phyloP scores from a whole-genome alignment of 2,113 vertebrate species.

The Colius striatus region DNA sequence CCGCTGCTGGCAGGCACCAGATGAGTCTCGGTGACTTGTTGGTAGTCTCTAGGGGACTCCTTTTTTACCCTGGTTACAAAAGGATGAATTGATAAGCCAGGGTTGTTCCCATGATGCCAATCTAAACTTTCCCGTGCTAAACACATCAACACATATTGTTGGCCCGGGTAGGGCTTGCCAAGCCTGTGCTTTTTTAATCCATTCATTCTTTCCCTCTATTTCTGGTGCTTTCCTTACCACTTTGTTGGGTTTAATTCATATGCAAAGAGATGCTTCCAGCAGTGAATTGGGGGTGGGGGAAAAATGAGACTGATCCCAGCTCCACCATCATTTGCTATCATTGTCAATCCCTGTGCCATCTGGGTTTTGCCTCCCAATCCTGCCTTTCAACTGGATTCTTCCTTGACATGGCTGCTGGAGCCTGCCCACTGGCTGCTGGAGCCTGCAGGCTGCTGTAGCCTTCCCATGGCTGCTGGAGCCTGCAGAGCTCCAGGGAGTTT shows the following conservation, averaged over 20 bases:
- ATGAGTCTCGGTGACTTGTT: not conserved
- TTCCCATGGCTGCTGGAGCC: not conserved
- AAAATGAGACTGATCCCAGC: not conserved
- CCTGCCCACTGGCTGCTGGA: not conserved
- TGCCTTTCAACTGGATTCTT: conserved; percentile 2
- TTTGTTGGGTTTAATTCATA: not conserved
- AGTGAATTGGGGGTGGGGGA: conserved; percentile 29
- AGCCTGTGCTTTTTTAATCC: not conserved
- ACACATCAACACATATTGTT: not conserved
- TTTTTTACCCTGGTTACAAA: not conserved
- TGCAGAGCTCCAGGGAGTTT: not conserved
- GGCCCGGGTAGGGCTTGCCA: not conserved
- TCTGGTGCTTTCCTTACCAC: not conserved
- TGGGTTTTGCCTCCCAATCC: not conserved
- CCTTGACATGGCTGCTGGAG: not conserved
- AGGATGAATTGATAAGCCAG: not conserved
- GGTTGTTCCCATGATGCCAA: not conserved
- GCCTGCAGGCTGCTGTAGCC: too few species aligned
- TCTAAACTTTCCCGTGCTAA: not conserved
- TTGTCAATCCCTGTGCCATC: not conserved
- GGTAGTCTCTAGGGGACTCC: not conserved
- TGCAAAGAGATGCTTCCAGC: conserved; percentile 13
- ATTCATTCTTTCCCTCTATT: not conserved
- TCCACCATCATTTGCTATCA: not conserved
- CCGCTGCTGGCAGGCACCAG: not conserved